Percentiles rank a stretch among this genome's conserved stretches.
Evolutionary conservation across 1,140 invertebrate species (phyloP).

Genomic region (Drosophila lacteicornis): DNA sequence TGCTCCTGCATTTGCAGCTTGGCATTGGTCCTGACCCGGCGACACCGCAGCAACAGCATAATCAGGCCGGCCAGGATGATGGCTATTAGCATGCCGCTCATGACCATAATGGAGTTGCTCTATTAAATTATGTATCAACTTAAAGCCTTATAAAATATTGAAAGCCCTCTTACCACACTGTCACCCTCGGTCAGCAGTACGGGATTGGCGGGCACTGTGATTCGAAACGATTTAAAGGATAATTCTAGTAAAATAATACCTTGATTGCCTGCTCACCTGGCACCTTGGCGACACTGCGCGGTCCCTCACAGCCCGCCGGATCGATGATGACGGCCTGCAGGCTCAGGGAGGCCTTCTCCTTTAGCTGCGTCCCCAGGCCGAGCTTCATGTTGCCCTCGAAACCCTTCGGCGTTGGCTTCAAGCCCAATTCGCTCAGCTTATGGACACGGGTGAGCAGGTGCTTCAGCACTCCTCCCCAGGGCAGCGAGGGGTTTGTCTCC

Average conservation of each 20-base stretch:
- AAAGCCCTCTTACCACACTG: slow-evolving; percentile 43
- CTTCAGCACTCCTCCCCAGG: slow-evolving; percentile 72
- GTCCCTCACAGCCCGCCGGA: slow-evolving; percentile 60
- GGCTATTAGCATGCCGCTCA: slow-evolving; percentile 55
- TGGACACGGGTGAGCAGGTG: slow-evolving; percentile 58
- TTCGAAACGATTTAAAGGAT: not conserved
- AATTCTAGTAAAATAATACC: rapidly evolving
- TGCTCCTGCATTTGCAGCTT: slow-evolving; percentile 58
- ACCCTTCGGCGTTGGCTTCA: slow-evolving; percentile 51
- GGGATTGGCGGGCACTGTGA: slow-evolving; percentile 52
- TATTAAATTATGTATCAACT: not conserved
- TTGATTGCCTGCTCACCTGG: slow-evolving; percentile 43
- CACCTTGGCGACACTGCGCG: slow-evolving; percentile 55
- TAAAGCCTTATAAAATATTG: not conserved
- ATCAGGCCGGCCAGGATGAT: slow-evolving; percentile 50
- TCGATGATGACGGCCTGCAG: slow-evolving; percentile 72
- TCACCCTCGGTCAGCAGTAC: slow-evolving; percentile 43
- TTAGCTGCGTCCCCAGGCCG: slow-evolving; percentile 52
- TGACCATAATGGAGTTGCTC: slow-evolving; percentile 61
- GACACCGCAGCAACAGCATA: slow-evolving; percentile 41
- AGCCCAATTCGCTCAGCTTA: slow-evolving; percentile 58
- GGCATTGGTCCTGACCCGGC: slow-evolving; percentile 39
- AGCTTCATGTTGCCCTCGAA: slow-evolving; percentile 57
- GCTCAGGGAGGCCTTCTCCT: slow-evolving; percentile 70
- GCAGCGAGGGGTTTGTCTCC: slow-evolving; percentile 73